phyloP scores from a whole-genome alignment of 2,797 vertebrate species.

The Epinephelus malabaricus region DNA sequence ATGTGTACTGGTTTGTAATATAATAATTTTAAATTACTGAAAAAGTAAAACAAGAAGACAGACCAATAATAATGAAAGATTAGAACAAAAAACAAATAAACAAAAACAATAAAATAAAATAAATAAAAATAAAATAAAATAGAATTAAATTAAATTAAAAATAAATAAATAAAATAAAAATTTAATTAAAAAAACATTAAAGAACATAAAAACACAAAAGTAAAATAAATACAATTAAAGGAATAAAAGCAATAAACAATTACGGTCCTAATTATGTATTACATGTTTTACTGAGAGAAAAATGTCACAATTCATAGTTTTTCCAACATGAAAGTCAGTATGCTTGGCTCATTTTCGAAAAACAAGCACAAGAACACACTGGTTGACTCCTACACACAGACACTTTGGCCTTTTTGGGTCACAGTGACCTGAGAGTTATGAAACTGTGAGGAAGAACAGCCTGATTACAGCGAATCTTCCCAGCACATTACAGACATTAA shows the following conservation, averaged over 20 bases:
- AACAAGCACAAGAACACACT: conserved; percentile 9
- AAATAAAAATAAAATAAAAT: too few species aligned
- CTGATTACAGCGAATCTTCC: neutral
- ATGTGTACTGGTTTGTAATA: neutral
- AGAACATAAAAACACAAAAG: too few species aligned
- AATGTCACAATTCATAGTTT: neutral
- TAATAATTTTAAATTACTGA: neutral
- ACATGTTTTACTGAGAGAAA: neutral
- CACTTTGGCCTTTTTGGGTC: conserved; percentile 32
- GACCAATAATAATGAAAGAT: too few species aligned
- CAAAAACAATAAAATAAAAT: too few species aligned
- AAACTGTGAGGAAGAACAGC: conserved; percentile 16
- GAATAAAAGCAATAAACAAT: too few species aligned
- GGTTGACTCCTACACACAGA: neutral
- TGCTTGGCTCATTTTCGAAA: neutral
- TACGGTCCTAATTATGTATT: neutral
- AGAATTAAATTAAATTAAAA: too few species aligned
- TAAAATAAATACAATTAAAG: too few species aligned
- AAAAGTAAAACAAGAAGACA: too few species aligned
- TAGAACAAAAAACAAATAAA: too few species aligned
- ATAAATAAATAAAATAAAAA: too few species aligned
- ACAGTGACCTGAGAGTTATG: conserved; percentile 29
- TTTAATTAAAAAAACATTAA: too few species aligned
- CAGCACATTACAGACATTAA: neutral
- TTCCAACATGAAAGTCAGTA: neutral